Base-by-base conservation (phyloP, 2,113 vertebrate genomes). In the Thunnus maccoyii region DNA sequence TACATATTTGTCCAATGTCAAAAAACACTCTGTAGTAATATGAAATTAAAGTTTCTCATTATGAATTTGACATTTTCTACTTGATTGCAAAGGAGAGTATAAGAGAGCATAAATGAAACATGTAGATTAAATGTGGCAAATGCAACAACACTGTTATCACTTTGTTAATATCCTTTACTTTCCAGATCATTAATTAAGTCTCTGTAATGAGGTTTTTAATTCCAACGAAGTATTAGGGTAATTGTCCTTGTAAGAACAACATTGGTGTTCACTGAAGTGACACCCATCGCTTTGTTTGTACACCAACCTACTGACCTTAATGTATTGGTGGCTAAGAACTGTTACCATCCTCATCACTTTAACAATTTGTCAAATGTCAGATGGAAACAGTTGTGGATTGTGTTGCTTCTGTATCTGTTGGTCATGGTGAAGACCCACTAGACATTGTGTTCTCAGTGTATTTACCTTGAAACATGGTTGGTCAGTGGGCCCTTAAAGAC, bases 101-200 rank as follows among this genome's bases (percentile, higher is more conserved):
- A 54, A 22, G 22, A 22, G 22, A 22, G 62, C 71, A 55, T 66
- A 62, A 88, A 82, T 58, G 63, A 83, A 73, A 76, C 66, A 10
- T 61, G 67, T 27, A 67, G 73, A 87, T 76, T 60, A 61, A 83
- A 84, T 58, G 27, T 58, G 11, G 62, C 47, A 14, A 78, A 73
- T 41, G 68, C 55, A 77, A 32, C 69, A 48, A 18, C 61, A 36
- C 56, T 36, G 60, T 51, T 84, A 74, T 69, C 71, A 36, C 63
- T 63, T 79, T 84, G 72, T 70, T 88, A 89, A 89, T 83, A 74
- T 80, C 61, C 52, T 87, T 81, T 86, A 89, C 82, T 90, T 89
- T 90, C 72, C 83, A 90, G 12, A 64, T 75, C 85, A 90, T 90
- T 89, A 86, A 83, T 86, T 68, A 84, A 76, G 87, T 68, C 66